Conservation (phyloP, 2,113 vertebrate species). For the Bambusicola thoracicus region DNA sequence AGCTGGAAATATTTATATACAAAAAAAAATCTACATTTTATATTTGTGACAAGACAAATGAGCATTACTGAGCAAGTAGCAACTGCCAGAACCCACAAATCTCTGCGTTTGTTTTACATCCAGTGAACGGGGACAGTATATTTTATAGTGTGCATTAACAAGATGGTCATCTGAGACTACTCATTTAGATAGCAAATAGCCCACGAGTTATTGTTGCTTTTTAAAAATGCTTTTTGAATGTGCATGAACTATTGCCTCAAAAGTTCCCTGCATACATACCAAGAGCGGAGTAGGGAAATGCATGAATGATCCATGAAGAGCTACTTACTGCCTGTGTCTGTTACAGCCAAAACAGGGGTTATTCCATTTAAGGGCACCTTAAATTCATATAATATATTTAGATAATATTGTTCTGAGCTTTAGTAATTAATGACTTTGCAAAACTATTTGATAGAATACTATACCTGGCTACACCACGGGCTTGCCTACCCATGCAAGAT, state of each 20-base stretch:
- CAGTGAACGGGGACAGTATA: neutral
- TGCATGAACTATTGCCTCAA: neutral
- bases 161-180: neutral
- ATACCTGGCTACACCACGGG: neutral
- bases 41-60: slow-evolving; percentile 32
- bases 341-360: neutral
- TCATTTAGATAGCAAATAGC: neutral
- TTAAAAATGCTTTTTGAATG: neutral
- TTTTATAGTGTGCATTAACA: neutral
- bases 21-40: slow-evolving; percentile 24
- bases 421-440: neutral
- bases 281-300: neutral
- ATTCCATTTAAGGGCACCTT: neutral
- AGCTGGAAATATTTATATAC: slow-evolving; percentile 28
- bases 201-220: neutral
- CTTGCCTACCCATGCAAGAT: neutral
- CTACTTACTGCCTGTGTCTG: neutral
- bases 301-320: neutral
- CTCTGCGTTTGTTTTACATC: slow-evolving; percentile 22
- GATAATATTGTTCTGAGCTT: neutral
- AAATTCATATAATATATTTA: neutral
- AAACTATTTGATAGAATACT: neutral
- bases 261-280: neutral
- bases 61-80: slow-evolving; percentile 21
- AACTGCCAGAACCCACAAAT: slow-evolving; percentile 45